A percentile compares a stretch with the other conserved stretches of the same genome.
These are phyloP conservation scores for Aspidoscelis tigris DNA, from an alignment of 2,113 vertebrate species.

Conservation along the genomic window DNA sequence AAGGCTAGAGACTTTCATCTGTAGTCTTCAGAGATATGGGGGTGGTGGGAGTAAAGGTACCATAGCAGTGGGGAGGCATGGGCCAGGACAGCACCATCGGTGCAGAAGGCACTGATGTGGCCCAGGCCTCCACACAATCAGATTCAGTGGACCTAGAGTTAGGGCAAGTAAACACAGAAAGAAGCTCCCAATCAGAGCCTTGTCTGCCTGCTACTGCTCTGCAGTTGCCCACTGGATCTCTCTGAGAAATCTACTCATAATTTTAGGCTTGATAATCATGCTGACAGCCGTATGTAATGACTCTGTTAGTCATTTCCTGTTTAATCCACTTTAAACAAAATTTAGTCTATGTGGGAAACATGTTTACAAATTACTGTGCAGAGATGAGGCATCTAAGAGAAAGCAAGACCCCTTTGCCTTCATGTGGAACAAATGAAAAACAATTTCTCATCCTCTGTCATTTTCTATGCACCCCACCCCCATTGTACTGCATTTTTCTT, in stretches of 20 bases:
- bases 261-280: slow-evolving; percentile 25
- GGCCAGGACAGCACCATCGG: no score
- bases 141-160: no score
- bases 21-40: no score
- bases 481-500: not conserved
- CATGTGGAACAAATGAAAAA: slow-evolving; percentile 22
- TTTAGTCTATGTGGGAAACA: not conserved
- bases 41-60: no score
- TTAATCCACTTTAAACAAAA: slow-evolving; percentile 6
- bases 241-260: not conserved
- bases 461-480: not conserved
- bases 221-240: no score
- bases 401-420: not conserved
- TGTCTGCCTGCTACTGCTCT: not conserved
- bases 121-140: no score
- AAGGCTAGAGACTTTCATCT: no score
- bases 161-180: no score
- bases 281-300: not conserved
- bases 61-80: no score
- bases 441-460: not conserved
- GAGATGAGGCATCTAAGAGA: not conserved
- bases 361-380: not conserved
- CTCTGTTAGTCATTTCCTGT: slow-evolving; percentile 13
- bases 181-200: no score
- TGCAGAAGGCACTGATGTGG: no score